These are phyloP conservation scores for human DNA, from an alignment of 2,113 vertebrate species.

Conservation along the genomic window DNA sequence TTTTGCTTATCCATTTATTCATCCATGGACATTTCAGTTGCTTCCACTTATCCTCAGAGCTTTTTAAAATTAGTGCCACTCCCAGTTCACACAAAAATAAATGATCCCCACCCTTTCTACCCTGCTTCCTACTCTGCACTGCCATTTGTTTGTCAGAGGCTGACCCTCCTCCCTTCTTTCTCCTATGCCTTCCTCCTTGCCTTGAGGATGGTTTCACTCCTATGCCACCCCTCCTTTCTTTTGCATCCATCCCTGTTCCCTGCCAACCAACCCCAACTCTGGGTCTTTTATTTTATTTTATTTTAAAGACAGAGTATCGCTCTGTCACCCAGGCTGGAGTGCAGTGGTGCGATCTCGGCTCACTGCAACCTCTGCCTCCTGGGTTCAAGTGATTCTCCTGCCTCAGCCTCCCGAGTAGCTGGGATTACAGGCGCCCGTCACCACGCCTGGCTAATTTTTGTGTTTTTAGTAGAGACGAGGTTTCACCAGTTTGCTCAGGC, in stretches of 20 bases:
- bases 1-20: not conserved
- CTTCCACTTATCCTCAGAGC: constrained; percentile 9
- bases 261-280: not conserved
- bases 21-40: not conserved
- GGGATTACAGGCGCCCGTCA: no score
- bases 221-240: not conserved
- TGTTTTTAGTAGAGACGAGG: no score
- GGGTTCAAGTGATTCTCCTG: no score
- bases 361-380: no score
- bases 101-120: not conserved
- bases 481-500: no score
- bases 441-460: no score
- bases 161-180: not conserved
- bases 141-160: not conserved
- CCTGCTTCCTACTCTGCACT: not conserved
- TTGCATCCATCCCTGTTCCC: not conserved
- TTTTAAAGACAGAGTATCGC: no score
- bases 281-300: no score
- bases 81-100: not conserved
- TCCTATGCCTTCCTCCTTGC: not conserved
- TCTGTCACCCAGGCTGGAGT: no score
- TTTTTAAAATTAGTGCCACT: constrained; percentile 26
- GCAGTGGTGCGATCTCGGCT: no score
- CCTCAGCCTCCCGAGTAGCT: no score
- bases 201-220: not conserved